A percentile compares a stretch with the other conserved stretches of the same genome.
Evolutionary conservation across 2,888 invertebrate genomes (phyloP).

Genomic region (Sphinx pinastri): DNA sequence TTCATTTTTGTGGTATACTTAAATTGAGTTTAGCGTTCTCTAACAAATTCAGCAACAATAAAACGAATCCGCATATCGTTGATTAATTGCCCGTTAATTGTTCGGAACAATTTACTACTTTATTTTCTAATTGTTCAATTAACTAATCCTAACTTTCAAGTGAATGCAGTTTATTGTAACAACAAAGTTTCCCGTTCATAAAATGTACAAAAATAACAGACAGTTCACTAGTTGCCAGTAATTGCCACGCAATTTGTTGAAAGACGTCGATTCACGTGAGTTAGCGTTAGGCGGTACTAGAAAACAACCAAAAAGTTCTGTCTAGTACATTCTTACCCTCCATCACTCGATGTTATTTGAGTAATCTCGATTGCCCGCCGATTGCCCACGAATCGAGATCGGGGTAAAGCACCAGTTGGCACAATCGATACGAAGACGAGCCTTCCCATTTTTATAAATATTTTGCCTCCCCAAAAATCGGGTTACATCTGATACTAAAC

Average conservation of each 20-base stretch:
- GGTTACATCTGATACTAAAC: conserved; percentile 50
- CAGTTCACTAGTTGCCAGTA: conserved; percentile 36
- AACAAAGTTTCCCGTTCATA: conserved; percentile 13
- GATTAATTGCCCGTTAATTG: conserved; percentile 7
- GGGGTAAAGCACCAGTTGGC: conserved; percentile 80
- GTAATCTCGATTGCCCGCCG: conserved; percentile 68
- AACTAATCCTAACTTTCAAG: conserved; percentile 20
- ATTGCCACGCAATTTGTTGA: conserved; percentile 41
- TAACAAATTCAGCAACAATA: neutral
- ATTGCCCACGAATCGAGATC: conserved; percentile 72
- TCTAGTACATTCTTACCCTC: conserved; percentile 31
- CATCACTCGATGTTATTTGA: conserved; percentile 52
- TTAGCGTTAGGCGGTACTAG: conserved; percentile 17
- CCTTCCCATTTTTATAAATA: conserved; percentile 25
- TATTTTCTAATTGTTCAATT: conserved; percentile 20
- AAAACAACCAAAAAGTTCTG: conserved; percentile 40
- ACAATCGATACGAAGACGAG: conserved; percentile 77
- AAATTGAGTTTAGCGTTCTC: conserved; percentile 1
- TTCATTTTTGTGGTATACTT: conserved; percentile 5
- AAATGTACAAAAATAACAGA: conserved; percentile 10
- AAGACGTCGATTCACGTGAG: conserved; percentile 28
- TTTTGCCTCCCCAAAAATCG: conserved; percentile 35
- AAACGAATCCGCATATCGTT: neutral
- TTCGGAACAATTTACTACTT: conserved; percentile 9
- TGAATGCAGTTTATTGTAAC: conserved; percentile 21